Evolutionary conservation across 2,888 invertebrate species (phyloP).

Genomic region (Drosophila anomelani): DNA sequence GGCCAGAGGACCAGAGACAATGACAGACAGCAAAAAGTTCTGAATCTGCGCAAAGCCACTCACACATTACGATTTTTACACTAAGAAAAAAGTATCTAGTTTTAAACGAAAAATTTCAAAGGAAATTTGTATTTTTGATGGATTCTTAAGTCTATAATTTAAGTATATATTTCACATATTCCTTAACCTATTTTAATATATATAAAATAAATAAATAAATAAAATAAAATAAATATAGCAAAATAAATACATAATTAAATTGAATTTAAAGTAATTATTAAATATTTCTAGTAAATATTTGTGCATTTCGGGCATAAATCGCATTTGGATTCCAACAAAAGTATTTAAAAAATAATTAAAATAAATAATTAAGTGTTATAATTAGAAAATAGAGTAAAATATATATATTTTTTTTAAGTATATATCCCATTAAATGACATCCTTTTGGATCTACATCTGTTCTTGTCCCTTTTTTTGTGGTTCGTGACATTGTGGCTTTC

Average conservation of each 20-base stretch:
- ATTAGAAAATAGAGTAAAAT: no score
- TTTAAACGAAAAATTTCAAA: no score
- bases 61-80: not conserved
- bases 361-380: not conserved
- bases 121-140: no score
- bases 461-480: constrained; percentile 25
- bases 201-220: no score
- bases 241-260: no score
- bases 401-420: not conserved
- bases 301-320: no score
- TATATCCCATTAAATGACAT: constrained; percentile 5
- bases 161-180: no score
- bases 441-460: constrained; percentile 43
- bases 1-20: not conserved
- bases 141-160: not conserved
- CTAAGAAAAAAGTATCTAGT: not conserved
- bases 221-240: no score
- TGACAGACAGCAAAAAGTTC: constrained; percentile 10
- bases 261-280: no score
- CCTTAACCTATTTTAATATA: no score
- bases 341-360: not conserved
- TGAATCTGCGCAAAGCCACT: constrained; percentile 2
- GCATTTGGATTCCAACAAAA: no score
- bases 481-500: constrained; percentile 47
- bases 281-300: no score